Percentiles rank a stretch among this genome's conserved stretches.
phyloP scores from a whole-genome alignment of 2,888 invertebrate species.

The Flexamia atlantica region DNA sequence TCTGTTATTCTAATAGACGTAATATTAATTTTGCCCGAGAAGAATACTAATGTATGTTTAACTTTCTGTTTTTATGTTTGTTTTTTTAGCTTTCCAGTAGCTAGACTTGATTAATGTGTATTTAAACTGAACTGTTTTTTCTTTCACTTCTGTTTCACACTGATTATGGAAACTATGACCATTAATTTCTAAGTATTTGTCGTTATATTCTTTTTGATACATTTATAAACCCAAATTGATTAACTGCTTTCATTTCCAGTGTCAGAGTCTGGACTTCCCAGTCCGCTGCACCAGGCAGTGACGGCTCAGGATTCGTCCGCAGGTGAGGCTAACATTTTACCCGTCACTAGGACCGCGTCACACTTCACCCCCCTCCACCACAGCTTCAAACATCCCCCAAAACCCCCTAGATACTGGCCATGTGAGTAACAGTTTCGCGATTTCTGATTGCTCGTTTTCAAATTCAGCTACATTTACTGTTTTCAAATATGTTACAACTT shows the following conservation, averaged over 20 bases:
- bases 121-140: too few species aligned
- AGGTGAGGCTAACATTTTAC: conserved; percentile 44
- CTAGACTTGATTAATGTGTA: too few species aligned
- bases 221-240: too few species aligned
- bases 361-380: conserved; percentile 73
- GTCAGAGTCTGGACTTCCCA: conserved; percentile 69
- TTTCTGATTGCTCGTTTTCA: neutral
- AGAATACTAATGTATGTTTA: too few species aligned
- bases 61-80: too few species aligned
- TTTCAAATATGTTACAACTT: neutral
- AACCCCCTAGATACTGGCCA: conserved; percentile 60
- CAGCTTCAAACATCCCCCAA: conserved; percentile 72
- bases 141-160: too few species aligned
- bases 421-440: conserved; percentile 21
- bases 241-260: conserved; percentile 67
- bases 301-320: conserved; percentile 42
- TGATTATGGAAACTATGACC: too few species aligned
- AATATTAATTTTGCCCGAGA: too few species aligned
- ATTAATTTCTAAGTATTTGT: too few species aligned
- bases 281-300: conserved; percentile 64
- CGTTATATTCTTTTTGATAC: too few species aligned
- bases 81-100: too few species aligned
- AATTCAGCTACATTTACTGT: neutral
- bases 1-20: too few species aligned
- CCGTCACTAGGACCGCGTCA: conserved; percentile 49